Base-by-base conservation (phyloP, 2,888 invertebrate species). In the Myopa testacea region DNA sequence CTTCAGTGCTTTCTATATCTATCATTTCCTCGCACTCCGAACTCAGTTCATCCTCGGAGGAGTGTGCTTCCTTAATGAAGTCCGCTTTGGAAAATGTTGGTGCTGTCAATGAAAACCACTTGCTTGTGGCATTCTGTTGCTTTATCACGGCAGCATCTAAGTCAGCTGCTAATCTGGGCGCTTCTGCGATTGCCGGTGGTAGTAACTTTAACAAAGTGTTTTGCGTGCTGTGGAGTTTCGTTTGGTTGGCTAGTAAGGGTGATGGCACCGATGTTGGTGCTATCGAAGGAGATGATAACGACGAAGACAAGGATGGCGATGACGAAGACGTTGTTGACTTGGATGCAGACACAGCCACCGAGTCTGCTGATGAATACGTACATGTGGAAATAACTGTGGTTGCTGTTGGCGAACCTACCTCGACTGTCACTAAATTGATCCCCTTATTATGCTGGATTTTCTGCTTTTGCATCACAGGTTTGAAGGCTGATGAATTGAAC, bases 1-100 rank as follows among this genome's bases (percentile, higher is more conserved):
- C 95, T 84, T 95, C 95, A 0, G 95, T 95, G 12, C 95, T 95
- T 87, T 96, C 96, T 81, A 96, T 95, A 85, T 96, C 96, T 14
- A 96, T 95, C 82, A 93, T 93, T 87, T 95, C 95, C 84, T 96
- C 87, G 19, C 84, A 84, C 26, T 84, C 84, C 6, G 82, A 60
- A 50, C 69, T 38, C 26, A 45, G 40, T 34, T 45, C 65, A 7
- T 77, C 79, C 79, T 95, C 94, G 83, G 94, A 94, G 8, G 84
- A 84, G 45, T 82, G 73, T 4, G 82, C 83, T 65, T 84, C 83
- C 62, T 85, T 84, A 3, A 84, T 82, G 5, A 67, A 74, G 0
- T 78, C 60, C 0, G 75, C 58, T 52, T 38, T 34, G 16, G 77
- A 16, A 4, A 45, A 55, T 71, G 37, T 60, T 71, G 67, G 52